Base-by-base conservation (phyloP, 2,888 invertebrate species). In the Halictus quadricinctus region DNA sequence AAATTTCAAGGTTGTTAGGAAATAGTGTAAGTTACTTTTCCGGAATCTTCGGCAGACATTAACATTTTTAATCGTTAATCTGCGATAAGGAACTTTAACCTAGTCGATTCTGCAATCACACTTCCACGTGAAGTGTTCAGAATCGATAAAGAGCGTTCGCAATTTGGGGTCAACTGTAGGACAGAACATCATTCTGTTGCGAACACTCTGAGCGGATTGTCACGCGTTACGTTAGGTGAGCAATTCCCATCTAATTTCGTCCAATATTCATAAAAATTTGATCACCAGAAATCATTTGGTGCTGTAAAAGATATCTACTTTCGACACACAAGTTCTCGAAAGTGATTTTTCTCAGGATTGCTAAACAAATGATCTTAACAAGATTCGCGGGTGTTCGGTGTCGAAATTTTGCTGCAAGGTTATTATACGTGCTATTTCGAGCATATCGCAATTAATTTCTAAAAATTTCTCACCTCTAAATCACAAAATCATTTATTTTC, bases 181-280 rank as follows among this genome's bases (percentile, higher is more conserved):
- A 92, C 93, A 90, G 76, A 87, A 70, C 79, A 90, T 91, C 92
- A 94, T 93, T 94, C 93, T 90, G 89, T 90, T 90, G 82, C 90
- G 90, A 91, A 90, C 93, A 72, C 83, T 91, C 88, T 83, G 82
- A 85, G 90, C 72, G 84, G 90, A 86, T 85, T 89, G 93, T 92
- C 85, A 83, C 87, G 85, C 76, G 73, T 83, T 79, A 48, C 72
- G 54, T 84, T 84, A 91, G 93, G 93, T 93, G 89, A 92, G 92
- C 84, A 75, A 84, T 85, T 89, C 83, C 43, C 4, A 66, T 76
- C 43, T 66, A 73, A 15, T 76, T 76, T 72, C 70, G 72, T 75
- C 60, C 54, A 43, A 58, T 15, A 70, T 72, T 13, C 41, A 75
- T 69, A 82, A 64, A 77, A 80, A 74, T 41, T 29, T 13, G 21